Conservation (phyloP, 1,140 invertebrate species). For the Heliconius hermathena region DNA sequence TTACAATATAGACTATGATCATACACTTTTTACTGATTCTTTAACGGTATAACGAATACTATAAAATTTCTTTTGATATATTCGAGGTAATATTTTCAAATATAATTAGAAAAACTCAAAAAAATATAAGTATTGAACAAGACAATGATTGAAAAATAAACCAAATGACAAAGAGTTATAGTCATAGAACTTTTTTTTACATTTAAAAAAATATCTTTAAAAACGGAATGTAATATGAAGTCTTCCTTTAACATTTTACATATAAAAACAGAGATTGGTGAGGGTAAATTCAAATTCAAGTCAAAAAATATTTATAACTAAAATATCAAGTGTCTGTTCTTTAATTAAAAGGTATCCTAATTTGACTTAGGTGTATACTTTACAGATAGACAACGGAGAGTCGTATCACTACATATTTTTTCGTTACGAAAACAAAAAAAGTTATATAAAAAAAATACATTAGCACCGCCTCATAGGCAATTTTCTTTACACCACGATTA, state of each 20-base stretch:
- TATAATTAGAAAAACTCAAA: no score
- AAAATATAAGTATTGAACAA: no score
- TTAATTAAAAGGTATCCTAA: no score
- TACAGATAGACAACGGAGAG: neutral
- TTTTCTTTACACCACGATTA: slow-evolving; percentile 19
- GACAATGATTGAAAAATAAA: neutral
- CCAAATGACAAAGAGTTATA: neutral
- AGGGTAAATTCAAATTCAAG: neutral
- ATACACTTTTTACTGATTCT: no score
- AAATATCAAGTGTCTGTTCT: neutral
- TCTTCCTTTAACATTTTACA: no score
- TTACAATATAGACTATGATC: no score
- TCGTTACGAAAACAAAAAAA: neutral
- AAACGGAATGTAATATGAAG: no score
- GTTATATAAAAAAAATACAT: neutral
- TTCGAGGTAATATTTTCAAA: no score
- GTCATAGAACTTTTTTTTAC: neutral
- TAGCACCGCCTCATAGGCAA: neutral
- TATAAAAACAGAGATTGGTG: no score
- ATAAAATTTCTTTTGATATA: no score
- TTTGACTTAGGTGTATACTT: no score
- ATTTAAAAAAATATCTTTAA: neutral
- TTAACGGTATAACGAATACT: no score
- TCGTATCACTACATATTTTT: neutral
- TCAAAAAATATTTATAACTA: neutral